Evolutionary conservation across 2,888 invertebrate species (phyloP), one percentile per base, ranked within the genome.

Genomic region (Zaprionus bogoriensis): DNA sequence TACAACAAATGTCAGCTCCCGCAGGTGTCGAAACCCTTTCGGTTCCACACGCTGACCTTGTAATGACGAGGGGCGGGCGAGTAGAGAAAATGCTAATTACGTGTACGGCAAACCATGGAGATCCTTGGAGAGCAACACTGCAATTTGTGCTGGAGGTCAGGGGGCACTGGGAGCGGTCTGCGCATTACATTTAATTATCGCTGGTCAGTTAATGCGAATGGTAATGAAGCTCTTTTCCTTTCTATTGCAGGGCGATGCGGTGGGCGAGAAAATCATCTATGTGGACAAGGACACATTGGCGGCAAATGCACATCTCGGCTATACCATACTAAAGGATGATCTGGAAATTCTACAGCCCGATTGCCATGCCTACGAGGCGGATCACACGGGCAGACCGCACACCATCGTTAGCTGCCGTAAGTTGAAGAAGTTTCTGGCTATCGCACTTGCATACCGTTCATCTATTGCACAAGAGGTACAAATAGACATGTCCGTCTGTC

Each of bases 361-460:
- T 20, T 90, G 91, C 42, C 89, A 88, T 55, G 89, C 85, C 58
- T 91, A 89, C 47, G 90, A 90, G 65, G 81, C 88, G 4, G 91
- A 90, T 80, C 90, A 90, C 55, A 87, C 87, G 2, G 89, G 87
- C 27, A 78, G 87, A 36, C 85, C 89, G 23, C 88, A 87, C 41
- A 89, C 91, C 48, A 90, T 90, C 22, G 87, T 90, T 39, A 90
- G 89, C 59, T 91, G 91, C 32, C 90, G 91, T 91, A 86, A 86
- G 91, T 82, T 20, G 3, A 9, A 9, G 5, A 19, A 17, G n/a
- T 5, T 1, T 3, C 3, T 30, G n/a, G n/a, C n/a, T n/a, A n/a
- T n/a, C n/a, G n/a, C n/a, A n/a, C n/a, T n/a, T n/a, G n/a, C n/a
- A n/a, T n/a, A n/a, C n/a, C n/a, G n/a, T n/a, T n/a, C n/a, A n/a